phyloP scores from a whole-genome alignment of 2,113 vertebrate species.

The Spheniscus mendiculus region DNA sequence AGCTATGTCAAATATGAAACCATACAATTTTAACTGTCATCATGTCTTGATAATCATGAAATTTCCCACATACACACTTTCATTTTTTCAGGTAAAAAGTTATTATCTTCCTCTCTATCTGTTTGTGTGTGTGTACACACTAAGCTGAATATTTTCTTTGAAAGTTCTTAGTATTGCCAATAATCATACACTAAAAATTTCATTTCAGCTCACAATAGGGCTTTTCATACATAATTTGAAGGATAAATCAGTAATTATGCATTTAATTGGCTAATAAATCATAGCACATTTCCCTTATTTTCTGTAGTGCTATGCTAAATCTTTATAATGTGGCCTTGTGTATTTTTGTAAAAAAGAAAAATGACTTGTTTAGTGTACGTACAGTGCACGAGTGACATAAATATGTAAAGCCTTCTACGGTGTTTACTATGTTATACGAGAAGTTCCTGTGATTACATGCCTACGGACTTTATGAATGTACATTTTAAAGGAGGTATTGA shows the following conservation, averaged over 20 bases:
- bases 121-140: background rate
- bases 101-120: background rate
- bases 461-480: background rate
- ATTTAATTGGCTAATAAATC: conserved; percentile 65
- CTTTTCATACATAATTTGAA: conserved; percentile 28
- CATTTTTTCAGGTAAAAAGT: background rate
- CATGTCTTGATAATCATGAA: background rate
- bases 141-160: background rate
- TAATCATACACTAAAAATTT: background rate
- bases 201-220: background rate
- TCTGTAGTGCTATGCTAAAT: background rate
- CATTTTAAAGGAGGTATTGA: background rate
- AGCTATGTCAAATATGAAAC: background rate
- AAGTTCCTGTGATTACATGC: background rate
- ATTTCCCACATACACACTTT: background rate
- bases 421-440: background rate
- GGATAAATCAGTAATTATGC: conserved; percentile 39
- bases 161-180: background rate
- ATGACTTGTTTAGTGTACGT: background rate
- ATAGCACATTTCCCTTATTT: conserved; percentile 16
- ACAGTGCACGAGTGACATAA: background rate
- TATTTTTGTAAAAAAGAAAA: background rate
- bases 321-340: background rate
- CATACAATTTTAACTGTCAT: background rate
- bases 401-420: background rate